A percentile compares a stretch with the other conserved stretches of the same genome.
phyloP scores from a whole-genome alignment of 2,888 invertebrate genomes.

The Netelia inedita region DNA sequence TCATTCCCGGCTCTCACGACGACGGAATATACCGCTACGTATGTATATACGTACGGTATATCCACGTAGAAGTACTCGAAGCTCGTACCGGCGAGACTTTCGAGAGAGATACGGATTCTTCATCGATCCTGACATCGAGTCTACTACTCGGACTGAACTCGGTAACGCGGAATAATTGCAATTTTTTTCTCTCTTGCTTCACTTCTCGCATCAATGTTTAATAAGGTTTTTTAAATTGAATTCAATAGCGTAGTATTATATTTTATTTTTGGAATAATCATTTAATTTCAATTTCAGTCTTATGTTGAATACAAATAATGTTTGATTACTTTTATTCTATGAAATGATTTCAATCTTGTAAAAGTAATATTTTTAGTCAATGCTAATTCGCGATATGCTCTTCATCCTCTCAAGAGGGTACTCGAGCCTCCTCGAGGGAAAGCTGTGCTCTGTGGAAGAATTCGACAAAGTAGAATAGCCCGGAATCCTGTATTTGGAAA shows the following conservation, averaged over 20 bases:
- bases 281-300: not conserved
- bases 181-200: not conserved
- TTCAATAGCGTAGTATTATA: too few relatives aligned
- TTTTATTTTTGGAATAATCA: not conserved
- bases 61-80: conserved; percentile 24
- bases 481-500: not conserved
- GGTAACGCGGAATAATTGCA: conserved; percentile 3
- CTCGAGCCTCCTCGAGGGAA: too few relatives aligned
- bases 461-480: not conserved
- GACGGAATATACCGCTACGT: conserved; percentile 29
- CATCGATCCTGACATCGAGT: conserved; percentile 30
- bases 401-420: too few relatives aligned
- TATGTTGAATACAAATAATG: not conserved
- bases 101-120: conserved; percentile 49
- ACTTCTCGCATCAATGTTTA: not conserved
- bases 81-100: conserved; percentile 29
- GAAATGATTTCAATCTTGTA: too few relatives aligned
- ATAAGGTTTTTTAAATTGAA: too few relatives aligned
- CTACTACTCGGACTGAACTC: not conserved
- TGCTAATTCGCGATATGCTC: too few relatives aligned
- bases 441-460: not conserved
- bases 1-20: conserved; percentile 69
- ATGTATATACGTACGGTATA: not conserved
- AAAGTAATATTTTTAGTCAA: too few relatives aligned
- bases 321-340: too few relatives aligned